phyloP scores from a whole-genome alignment of 2,113 vertebrate species.

The Polypterus senegalus region DNA sequence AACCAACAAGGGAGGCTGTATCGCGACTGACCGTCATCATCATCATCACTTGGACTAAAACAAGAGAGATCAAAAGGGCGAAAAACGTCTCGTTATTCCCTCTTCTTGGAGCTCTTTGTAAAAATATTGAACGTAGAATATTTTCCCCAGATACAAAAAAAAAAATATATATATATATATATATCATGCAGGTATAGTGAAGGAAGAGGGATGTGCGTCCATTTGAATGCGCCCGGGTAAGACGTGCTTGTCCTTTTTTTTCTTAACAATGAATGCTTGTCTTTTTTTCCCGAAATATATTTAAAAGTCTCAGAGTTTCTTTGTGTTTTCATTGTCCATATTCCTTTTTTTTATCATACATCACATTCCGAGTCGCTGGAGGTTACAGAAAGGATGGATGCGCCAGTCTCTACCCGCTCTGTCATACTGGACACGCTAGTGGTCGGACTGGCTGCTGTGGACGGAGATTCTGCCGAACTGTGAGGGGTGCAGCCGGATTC shows the following conservation, averaged over 20 bases:
- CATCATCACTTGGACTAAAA: conserved; percentile 58
- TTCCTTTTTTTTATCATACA: conserved; percentile 85
- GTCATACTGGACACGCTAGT: conserved; percentile 96
- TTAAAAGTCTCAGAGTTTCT: conserved; percentile 42
- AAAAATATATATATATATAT: conserved; percentile 19
- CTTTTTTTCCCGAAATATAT: conserved; percentile 59
- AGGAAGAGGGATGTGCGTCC: conserved; percentile 63
- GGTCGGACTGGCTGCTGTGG: conserved; percentile 90
- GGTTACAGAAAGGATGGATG: conserved; percentile 95
- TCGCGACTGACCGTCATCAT: conserved; percentile 61
- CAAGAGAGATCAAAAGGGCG: conserved; percentile 42
- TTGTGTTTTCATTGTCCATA: conserved; percentile 60
- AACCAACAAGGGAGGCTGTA: conserved; percentile 64
- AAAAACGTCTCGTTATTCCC: conserved; percentile 77
- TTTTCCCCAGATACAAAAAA: conserved; percentile 75
- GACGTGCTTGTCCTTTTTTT: conserved; percentile 85
- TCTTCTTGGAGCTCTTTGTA: conserved; percentile 81
- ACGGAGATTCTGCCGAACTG: conserved; percentile 95
- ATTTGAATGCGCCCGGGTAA: conserved; percentile 82
- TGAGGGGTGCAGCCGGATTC: conserved; percentile 91
- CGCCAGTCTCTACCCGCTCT: conserved; percentile 88
- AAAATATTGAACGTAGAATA: conserved; percentile 64
- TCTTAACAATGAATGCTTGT: conserved; percentile 61
- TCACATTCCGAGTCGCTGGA: conserved; percentile 99
- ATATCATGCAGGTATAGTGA: conserved; percentile 79